Base-by-base conservation (phyloP, 2,113 vertebrate species). In the Melanocharis versteri region DNA sequence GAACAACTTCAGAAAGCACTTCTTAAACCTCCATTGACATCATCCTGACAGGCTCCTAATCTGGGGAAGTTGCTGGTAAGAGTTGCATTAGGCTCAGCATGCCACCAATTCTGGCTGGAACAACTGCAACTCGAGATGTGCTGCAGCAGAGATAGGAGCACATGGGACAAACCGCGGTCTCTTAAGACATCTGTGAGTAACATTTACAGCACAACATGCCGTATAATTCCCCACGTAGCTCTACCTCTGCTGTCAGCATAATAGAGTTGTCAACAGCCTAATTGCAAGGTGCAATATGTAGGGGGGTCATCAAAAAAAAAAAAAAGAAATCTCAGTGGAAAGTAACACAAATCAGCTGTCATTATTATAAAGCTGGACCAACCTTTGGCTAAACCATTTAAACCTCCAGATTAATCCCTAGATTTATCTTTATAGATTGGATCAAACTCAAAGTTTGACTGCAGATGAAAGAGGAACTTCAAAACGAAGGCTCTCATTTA, bases 1-100 rank as follows among this genome's bases (percentile, higher is more conserved):
- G 93, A 97, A 95, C 96, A 97, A 97, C 98, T 98, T 98, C 97
- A 98, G 98, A 98, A 98, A 98, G 96, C 97, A 39, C 95, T 95
- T 96, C 97, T 97, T 97, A 98, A 98, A 97, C 95, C 96, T 97
- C 94, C 96, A 94, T 85, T 98, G 98, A 98, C 98, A 98, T 88
- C 96, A 88, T 96, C 81, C 97, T 97, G 96, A 97, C 94, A 92
- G 97, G 30, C 94, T 96, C 96, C 89, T 97, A 97, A 98, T 97
- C 96, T 98, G 17, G 1, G 91, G 44, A 94, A 98, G 97, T 98
- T 97, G 94, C 90, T 97, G 97, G 97, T 98, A 91, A 97, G 97
- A 97, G 96, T 98, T 95, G 96, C 89, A 92, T 97, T 97, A 92
- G 77, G 89, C 97, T 93, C 97, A 97, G 96, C 94, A 90, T 81